A percentile compares a stretch with the other conserved stretches of the same genome.
Evolutionary conservation across 2,113 vertebrate genomes (phyloP).

Genomic region (Catharus bicknelli): DNA sequence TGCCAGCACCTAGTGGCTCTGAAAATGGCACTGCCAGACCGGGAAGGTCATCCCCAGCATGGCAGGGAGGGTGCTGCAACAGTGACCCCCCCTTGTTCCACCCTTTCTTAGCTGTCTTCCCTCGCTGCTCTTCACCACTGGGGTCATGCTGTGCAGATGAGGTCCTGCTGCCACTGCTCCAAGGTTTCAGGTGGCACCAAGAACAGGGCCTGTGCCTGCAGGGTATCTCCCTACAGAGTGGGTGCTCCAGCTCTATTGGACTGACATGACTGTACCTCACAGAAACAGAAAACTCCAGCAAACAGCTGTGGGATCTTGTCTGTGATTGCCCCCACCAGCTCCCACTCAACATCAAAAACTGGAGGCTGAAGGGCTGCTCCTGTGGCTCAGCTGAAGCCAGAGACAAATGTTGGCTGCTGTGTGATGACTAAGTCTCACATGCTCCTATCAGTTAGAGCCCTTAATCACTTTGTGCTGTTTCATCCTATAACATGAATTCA

Average conservation of each 20-base stretch:
- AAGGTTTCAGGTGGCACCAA: neutral
- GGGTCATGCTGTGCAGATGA: neutral
- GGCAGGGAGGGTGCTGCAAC: neutral
- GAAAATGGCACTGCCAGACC: neutral
- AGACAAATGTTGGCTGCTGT: neutral
- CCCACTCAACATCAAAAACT: neutral
- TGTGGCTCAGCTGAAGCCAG: neutral
- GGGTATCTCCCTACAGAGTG: neutral
- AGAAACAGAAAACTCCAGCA: neutral
- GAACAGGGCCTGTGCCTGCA: neutral
- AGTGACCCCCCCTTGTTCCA: neutral
- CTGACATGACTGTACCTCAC: neutral
- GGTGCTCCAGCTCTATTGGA: neutral
- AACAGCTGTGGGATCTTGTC: neutral
- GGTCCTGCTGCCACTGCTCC: neutral
- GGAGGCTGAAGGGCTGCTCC: neutral
- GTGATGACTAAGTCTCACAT: conserved; percentile 59
- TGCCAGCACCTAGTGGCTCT: neutral
- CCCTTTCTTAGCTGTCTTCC: neutral
- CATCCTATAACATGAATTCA: conserved; percentile 30
- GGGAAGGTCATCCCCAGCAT: neutral
- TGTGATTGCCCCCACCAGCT: neutral
- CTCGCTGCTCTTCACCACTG: neutral
- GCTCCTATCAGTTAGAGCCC: conserved; percentile 42
- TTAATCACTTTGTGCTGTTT: conserved; percentile 59